phyloP scores from a whole-genome alignment of 2,888 invertebrate species.

The Agrilus mali region DNA sequence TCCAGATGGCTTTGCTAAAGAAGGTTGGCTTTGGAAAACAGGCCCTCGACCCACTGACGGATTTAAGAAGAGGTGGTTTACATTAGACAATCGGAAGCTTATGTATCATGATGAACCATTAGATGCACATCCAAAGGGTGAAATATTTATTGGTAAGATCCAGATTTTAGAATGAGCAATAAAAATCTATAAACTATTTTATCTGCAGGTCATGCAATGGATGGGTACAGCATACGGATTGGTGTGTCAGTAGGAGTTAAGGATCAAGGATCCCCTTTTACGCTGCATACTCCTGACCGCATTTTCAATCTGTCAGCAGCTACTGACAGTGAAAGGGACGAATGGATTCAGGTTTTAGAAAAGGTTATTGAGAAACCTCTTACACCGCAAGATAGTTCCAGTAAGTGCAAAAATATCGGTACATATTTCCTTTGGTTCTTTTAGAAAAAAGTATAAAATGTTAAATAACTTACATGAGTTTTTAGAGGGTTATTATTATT shows the following conservation, averaged over 20 bases:
- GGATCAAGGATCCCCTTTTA: slow-evolving; percentile 70
- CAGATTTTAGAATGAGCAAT: background rate
- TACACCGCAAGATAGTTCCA: slow-evolving; percentile 64
- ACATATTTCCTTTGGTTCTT: background rate
- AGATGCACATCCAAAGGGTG: slow-evolving; percentile 82
- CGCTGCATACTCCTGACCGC: slow-evolving; percentile 67
- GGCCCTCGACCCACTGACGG: slow-evolving; percentile 72
- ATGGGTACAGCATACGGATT: slow-evolving; percentile 61
- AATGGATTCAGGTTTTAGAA: slow-evolving; percentile 69
- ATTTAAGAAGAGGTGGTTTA: slow-evolving; percentile 80
- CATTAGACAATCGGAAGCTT: slow-evolving; percentile 75
- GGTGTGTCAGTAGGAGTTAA: slow-evolving; percentile 56
- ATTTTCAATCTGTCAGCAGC: slow-evolving; percentile 65
- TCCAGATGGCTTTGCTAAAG: slow-evolving; percentile 70
- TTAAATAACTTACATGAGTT: background rate
- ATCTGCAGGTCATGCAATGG: slow-evolving; percentile 55
- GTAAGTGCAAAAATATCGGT: too few species aligned
- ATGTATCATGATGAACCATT: slow-evolving; percentile 85
- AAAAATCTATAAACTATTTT: too few species aligned
- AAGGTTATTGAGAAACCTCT: slow-evolving; percentile 61
- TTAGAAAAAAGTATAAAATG: background rate
- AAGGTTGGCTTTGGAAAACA: slow-evolving; percentile 84
- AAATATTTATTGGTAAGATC: slow-evolving; percentile 65
- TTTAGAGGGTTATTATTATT: background rate
- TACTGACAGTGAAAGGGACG: slow-evolving; percentile 61